phyloP scores from a whole-genome alignment of 2,797 vertebrate species.

The Enteromius treurensis region DNA sequence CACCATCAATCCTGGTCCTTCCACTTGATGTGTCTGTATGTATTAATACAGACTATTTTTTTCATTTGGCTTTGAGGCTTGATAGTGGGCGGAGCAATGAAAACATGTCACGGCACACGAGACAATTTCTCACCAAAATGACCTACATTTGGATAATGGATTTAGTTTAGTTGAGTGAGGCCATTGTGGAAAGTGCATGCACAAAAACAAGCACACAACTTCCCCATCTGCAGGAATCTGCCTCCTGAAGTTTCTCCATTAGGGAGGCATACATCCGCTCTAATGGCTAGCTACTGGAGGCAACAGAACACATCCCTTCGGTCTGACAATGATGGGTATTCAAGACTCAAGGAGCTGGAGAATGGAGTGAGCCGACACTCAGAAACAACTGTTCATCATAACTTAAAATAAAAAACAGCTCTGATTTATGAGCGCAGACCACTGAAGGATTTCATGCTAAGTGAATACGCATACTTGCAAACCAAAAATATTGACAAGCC shows the following conservation, averaged over 20 bases:
- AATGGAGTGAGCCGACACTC: constrained; percentile 23
- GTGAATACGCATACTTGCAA: constrained; percentile 19
- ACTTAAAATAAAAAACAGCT: constrained; percentile 25
- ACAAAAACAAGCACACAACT: constrained; percentile 36
- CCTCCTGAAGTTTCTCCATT: constrained; percentile 55
- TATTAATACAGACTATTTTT: neutral
- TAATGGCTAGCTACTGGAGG: constrained; percentile 30
- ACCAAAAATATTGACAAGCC: constrained; percentile 31
- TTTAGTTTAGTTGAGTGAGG: constrained; percentile 33
- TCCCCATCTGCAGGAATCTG: constrained; percentile 33
- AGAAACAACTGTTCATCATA: constrained; percentile 16
- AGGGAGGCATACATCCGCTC: constrained; percentile 40
- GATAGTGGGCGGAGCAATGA: constrained; percentile 17
- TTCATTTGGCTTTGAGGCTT: neutral
- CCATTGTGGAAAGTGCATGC: constrained; percentile 13
- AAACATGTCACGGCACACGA: constrained; percentile 50
- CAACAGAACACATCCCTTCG: constrained; percentile 16
- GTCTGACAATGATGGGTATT: constrained; percentile 43
- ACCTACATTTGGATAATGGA: constrained; percentile 59
- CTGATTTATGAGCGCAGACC: constrained; percentile 2
- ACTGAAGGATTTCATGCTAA: constrained; percentile 27
- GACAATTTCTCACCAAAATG: constrained; percentile 45
- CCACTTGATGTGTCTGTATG: neutral
- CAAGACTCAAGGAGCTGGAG: constrained; percentile 35
- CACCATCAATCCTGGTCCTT: constrained; percentile 11